Conservation (phyloP, 64 coral and sea anemone genomes). For the Stichodactyla helianthus region DNA sequence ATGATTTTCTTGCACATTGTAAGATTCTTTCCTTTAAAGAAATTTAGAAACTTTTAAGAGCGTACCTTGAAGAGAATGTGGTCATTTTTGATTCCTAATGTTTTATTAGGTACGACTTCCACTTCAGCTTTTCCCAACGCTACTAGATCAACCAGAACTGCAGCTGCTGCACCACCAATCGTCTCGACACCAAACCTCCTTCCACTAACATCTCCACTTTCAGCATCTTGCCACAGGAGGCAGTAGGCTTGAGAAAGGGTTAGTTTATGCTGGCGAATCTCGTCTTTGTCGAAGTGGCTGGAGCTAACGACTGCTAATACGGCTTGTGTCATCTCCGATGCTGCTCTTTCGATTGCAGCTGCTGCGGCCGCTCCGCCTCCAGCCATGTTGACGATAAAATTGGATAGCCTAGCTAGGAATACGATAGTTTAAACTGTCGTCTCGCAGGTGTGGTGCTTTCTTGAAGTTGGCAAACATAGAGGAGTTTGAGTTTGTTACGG, state of each 20-base stretch:
- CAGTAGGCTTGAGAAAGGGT: conserved; percentile 42
- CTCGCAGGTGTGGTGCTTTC: too few relatives aligned
- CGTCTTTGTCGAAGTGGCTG: neutral
- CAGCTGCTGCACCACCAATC: conserved; percentile 6
- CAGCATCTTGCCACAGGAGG: conserved; percentile 39
- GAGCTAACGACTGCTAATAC: neutral
- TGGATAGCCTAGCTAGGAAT: too few relatives aligned
- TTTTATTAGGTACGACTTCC: conserved; percentile 23
- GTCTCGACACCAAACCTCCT: neutral
- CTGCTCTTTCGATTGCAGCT: neutral
- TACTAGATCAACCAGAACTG: conserved; percentile 19
- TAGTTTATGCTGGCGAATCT: neutral
- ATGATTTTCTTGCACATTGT: neutral
- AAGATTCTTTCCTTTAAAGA: too few relatives aligned
- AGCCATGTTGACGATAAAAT: too few relatives aligned
- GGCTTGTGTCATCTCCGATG: neutral
- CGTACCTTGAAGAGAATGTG: conserved; percentile 24
- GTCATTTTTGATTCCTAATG: conserved; percentile 25
- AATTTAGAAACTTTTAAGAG: too few relatives aligned
- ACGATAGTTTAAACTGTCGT: too few relatives aligned
- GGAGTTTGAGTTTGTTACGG: too few relatives aligned
- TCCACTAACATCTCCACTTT: conserved; percentile 30
- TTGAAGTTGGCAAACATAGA: too few relatives aligned
- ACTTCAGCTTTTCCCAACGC: conserved; percentile 26
- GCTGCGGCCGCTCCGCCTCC: too few relatives aligned